These are phyloP conservation scores for Excalfactoria chinensis DNA, from an alignment of 2,113 vertebrate genomes.

Conservation along the genomic window DNA sequence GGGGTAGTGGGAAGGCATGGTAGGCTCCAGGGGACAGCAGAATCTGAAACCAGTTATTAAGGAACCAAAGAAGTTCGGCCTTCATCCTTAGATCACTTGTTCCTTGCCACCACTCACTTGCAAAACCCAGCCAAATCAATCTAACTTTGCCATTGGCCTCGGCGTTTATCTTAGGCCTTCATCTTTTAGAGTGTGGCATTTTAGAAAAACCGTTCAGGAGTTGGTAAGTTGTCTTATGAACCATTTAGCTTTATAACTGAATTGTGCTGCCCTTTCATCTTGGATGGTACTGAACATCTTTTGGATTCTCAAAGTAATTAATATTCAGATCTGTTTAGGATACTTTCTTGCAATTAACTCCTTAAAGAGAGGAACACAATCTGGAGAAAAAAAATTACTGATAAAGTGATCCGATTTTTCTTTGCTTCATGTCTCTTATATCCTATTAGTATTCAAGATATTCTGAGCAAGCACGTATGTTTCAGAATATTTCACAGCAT, in stretches of 20 bases:
- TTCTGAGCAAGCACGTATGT: background rate
- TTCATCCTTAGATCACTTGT: background rate
- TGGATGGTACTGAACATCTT: background rate
- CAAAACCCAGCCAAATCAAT: accelerated
- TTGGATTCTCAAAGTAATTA: background rate
- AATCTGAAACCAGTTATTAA: background rate
- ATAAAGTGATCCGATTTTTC: background rate
- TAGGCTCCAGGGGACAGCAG: background rate
- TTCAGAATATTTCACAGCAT: background rate
- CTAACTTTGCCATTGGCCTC: background rate
- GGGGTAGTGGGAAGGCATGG: background rate
- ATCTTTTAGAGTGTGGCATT: background rate
- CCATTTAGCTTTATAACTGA: background rate
- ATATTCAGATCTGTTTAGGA: background rate
- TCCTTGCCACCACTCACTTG: background rate
- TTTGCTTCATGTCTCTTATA: background rate
- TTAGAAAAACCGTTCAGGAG: background rate
- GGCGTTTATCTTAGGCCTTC: background rate
- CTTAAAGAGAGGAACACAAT: background rate
- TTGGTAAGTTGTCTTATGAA: background rate
- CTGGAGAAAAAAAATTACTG: background rate
- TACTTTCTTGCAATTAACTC: background rate
- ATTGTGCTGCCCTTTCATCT: background rate
- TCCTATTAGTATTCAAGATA: background rate
- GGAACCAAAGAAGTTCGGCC: background rate